Conservation (phyloP, 1,140 invertebrate species). For the Drosophila nigromelanica region DNA sequence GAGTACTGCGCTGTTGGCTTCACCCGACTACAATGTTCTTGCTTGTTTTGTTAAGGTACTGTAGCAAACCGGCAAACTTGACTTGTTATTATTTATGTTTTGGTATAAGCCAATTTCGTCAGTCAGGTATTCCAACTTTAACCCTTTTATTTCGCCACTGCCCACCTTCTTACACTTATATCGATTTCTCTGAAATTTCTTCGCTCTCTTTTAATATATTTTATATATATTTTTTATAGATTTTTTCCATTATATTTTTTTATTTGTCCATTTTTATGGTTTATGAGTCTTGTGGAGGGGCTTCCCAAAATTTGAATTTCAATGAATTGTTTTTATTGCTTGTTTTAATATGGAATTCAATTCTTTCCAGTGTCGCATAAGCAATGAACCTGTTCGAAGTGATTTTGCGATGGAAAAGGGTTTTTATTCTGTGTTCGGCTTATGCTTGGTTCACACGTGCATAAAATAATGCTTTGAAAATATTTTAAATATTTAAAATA, state of each 20-base stretch:
- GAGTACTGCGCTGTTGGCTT: too few relatives aligned
- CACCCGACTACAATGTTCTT: too few relatives aligned
- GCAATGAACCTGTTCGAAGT: not conserved
- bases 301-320: constrained; percentile 14
- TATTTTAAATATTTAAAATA: not conserved
- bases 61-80: too few relatives aligned
- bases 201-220: not conserved
- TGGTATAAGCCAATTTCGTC: too few relatives aligned
- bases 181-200: constrained; percentile 1
- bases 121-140: too few relatives aligned
- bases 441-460: not conserved
- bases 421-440: not conserved
- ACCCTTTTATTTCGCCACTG: too few relatives aligned
- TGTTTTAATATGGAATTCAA: constrained; percentile 4
- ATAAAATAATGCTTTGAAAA: not conserved
- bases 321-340: constrained; percentile 12
- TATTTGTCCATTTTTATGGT: not conserved
- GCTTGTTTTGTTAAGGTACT: too few relatives aligned
- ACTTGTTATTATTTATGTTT: too few relatives aligned
- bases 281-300: not conserved
- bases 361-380: constrained; percentile 8
- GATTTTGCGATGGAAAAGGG: not conserved
- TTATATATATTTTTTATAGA: not conserved
- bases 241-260: not conserved
- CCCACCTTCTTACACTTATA: not conserved